Conservation (phyloP, 2,113 vertebrate genomes). For the Ceuthmochares aereus region DNA sequence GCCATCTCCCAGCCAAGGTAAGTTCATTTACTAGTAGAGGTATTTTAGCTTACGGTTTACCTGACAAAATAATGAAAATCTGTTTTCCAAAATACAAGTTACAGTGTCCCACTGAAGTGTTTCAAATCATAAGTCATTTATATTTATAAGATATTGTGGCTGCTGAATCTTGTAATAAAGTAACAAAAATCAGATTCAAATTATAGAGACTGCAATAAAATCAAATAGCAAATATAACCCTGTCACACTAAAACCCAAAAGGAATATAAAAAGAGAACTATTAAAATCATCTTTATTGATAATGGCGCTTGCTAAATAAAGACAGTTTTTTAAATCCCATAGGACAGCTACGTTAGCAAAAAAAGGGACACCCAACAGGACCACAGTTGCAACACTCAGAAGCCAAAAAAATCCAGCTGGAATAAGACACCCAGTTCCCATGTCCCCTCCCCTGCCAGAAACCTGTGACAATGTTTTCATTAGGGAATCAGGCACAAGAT, state of each 20-base stretch:
- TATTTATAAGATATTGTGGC: background rate
- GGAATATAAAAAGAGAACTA: background rate
- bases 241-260: background rate
- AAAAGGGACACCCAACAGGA: background rate
- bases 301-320: background rate
- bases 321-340: background rate
- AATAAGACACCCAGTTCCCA: background rate
- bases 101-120: background rate
- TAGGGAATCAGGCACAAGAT: background rate
- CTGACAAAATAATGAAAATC: constrained; percentile 1
- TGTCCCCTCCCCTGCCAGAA: background rate
- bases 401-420: background rate
- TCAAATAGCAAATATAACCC: background rate
- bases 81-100: constrained; percentile 9
- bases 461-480: background rate
- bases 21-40: background rate
- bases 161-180: background rate
- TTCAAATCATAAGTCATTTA: background rate
- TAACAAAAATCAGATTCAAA: background rate
- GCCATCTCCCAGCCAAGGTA: background rate
- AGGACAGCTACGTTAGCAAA: background rate
- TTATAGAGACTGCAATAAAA: constrained; percentile 8
- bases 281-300: background rate
- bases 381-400: background rate
- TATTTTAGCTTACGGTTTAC: constrained; percentile 1